Conservation (phyloP, 2,888 invertebrate genomes). For the Thyatira batis region DNA sequence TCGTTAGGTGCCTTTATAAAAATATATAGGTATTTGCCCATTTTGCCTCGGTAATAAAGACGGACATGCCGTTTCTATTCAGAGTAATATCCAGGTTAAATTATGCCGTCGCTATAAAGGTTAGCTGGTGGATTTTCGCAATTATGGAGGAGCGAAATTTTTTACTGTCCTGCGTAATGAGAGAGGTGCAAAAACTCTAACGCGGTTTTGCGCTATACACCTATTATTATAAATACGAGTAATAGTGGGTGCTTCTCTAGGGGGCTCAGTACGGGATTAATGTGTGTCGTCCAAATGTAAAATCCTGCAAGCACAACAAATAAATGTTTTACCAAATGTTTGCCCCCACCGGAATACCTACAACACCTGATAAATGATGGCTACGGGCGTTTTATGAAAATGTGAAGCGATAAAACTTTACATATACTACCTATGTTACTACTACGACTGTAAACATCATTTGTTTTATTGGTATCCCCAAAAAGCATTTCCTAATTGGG, state of each 20-base stretch:
- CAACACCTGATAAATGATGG: conserved; percentile 71
- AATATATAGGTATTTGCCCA: conserved; percentile 23
- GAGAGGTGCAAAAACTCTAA: conserved; percentile 45
- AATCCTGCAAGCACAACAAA: conserved; percentile 58
- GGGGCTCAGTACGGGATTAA: conserved; percentile 55
- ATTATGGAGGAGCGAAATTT: conserved; percentile 50
- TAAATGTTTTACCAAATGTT: conserved; percentile 69
- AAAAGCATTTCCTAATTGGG: background rate
- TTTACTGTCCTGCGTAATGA: conserved; percentile 56
- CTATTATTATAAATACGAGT: conserved; percentile 34
- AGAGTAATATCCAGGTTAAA: conserved; percentile 47
- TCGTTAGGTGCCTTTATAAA: conserved; percentile 7
- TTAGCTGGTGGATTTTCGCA: conserved; percentile 51
- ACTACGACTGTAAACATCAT: background rate
- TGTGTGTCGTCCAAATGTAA: conserved; percentile 57
- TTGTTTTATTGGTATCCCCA: background rate
- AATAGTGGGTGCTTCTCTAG: conserved; percentile 39
- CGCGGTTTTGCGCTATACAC: conserved; percentile 23
- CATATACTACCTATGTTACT: conserved; percentile 27
- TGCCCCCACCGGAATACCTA: conserved; percentile 56
- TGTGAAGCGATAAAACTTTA: conserved; percentile 56
- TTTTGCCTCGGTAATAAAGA: conserved; percentile 37
- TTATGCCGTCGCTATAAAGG: conserved; percentile 47
- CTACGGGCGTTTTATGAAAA: conserved; percentile 67
- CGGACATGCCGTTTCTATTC: conserved; percentile 42